A percentile compares a stretch with the other conserved stretches of the same genome.
Conservation (phyloP, 2,888 invertebrate genomes). For the Strigamia crassipes region DNA sequence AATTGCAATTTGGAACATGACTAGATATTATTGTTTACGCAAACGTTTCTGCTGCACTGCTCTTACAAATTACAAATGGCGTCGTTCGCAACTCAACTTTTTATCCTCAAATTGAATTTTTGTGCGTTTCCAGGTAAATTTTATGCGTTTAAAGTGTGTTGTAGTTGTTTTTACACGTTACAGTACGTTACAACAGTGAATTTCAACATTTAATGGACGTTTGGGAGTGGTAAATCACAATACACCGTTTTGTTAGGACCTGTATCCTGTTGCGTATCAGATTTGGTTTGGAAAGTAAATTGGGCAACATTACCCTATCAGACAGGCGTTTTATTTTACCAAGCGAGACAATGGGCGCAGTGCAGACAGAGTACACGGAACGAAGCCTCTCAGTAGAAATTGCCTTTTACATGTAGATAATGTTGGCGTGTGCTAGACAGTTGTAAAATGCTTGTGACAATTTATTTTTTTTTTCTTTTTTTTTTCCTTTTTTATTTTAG, state of each 20-base stretch:
- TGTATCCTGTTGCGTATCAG: not conserved
- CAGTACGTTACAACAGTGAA: no score
- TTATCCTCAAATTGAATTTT: not conserved
- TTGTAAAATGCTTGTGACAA: conserved; percentile 25
- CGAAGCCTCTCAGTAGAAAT: not conserved
- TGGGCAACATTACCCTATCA: not conserved
- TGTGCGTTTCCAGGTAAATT: not conserved
- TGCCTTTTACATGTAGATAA: conserved; percentile 15
- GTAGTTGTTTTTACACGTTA: no score
- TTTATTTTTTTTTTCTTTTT: not conserved
- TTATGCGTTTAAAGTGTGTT: no score
- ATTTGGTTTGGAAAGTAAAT: not conserved
- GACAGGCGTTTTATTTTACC: not conserved
- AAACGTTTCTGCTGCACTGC: not conserved
- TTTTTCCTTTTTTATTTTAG: conserved; percentile 12
- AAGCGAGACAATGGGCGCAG: not conserved
- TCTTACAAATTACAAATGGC: not conserved
- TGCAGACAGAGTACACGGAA: not conserved
- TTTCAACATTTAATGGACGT: not conserved
- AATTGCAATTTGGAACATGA: no score
- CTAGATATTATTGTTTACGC: no score
- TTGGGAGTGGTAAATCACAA: not conserved
- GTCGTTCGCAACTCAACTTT: not conserved
- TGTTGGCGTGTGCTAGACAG: not conserved
- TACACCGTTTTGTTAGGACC: not conserved